These are phyloP conservation scores for Hiodon tergisus DNA, from an alignment of 2,113 vertebrate genomes.

Conservation along the genomic window DNA sequence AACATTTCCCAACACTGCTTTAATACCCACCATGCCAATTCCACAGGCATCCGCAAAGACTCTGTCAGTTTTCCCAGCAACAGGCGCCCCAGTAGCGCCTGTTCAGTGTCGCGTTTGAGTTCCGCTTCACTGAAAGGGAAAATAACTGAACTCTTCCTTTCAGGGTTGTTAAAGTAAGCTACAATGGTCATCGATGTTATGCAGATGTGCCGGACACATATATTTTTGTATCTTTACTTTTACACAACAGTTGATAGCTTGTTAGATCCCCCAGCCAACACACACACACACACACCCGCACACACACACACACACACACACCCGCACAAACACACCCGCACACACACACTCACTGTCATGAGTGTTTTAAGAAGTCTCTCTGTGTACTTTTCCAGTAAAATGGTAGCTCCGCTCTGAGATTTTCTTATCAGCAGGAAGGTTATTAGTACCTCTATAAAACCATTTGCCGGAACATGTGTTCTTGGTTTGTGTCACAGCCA, in stretches of 20 bases:
- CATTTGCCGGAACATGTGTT: constrained; percentile 5
- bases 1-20: background rate
- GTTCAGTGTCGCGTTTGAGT: background rate
- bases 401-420: background rate
- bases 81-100: background rate
- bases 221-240: too few relatives aligned
- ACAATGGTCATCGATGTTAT: background rate
- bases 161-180: constrained; percentile 16
- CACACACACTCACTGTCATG: too few relatives aligned
- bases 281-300: background rate
- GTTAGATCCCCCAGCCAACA: constrained; percentile 6
- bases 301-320: too few relatives aligned
- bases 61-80: background rate
- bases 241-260: background rate
- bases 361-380: background rate
- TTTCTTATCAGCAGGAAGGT: constrained; percentile 12
- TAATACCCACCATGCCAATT: constrained; percentile 8
- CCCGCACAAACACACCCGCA: too few relatives aligned
- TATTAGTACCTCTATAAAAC: constrained; percentile 7
- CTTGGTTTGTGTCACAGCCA: background rate
- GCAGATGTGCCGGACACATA: background rate
- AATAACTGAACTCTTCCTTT: background rate
- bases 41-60: background rate
- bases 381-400: constrained; percentile 9
- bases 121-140: constrained; percentile 17